phyloP scores from a whole-genome alignment of 2,797 vertebrate species.

The Cetoscarus ocellatus region DNA sequence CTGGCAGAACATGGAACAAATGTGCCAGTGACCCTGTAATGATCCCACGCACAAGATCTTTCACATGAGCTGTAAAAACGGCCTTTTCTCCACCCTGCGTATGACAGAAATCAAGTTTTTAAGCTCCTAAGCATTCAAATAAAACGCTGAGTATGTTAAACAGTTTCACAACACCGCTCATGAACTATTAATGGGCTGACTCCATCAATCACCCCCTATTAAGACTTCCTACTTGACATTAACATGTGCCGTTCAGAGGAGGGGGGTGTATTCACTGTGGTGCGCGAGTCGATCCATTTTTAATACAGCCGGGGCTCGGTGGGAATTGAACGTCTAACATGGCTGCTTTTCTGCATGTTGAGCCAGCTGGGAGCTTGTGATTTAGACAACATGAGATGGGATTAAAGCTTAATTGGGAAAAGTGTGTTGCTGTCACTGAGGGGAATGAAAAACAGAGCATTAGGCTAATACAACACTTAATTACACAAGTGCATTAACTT shows the following conservation, averaged over 20 bases:
- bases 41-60: conserved; percentile 23
- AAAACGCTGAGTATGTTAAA: conserved; percentile 43
- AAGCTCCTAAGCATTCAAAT: conserved; percentile 33
- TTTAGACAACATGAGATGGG: conserved; percentile 45
- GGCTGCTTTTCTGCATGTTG: conserved; percentile 18
- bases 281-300: conserved; percentile 52
- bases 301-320: conserved; percentile 36
- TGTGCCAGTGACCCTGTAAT: conserved; percentile 20
- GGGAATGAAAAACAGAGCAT: conserved; percentile 15
- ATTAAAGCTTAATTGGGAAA: conserved; percentile 51
- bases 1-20: conserved; percentile 7
- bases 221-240: conserved; percentile 50
- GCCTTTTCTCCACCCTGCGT: neutral
- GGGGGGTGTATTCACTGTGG: conserved; percentile 50
- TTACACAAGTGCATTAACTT: conserved; percentile 26
- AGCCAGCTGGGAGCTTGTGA: conserved; percentile 35
- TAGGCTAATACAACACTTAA: conserved; percentile 23
- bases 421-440: conserved; percentile 34
- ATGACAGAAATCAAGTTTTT: conserved; percentile 9
- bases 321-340: conserved; percentile 33
- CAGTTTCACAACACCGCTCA: conserved; percentile 34
- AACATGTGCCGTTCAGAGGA: conserved; percentile 27
- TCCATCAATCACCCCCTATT: conserved; percentile 43
- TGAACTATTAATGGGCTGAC: conserved; percentile 39
- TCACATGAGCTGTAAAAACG: conserved; percentile 7